Evolutionary conservation across 2,888 invertebrate species (phyloP), one percentile per base, ranked within the genome.

Genomic region (Euphydryas editha): DNA sequence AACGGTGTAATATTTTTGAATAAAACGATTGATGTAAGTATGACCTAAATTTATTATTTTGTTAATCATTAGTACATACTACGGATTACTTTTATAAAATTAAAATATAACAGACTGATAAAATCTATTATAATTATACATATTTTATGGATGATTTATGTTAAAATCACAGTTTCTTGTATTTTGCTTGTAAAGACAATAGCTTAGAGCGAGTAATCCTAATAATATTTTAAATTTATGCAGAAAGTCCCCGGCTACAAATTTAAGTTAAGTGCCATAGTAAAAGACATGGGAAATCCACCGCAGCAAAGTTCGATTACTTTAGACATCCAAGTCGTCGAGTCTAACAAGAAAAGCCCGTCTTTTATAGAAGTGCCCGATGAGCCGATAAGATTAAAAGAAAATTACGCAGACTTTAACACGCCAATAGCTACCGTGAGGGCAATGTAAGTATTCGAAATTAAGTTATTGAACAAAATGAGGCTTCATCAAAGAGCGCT

Each of bases 311-410:
- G 95, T 72, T 94, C 94, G 61, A 97, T 97, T 70, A 95, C 95
- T 81, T 94, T 99, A 70, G 95, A 96, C 75, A 97, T 99, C 73
- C 94, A 95, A 72, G 96, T 98, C 36, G 97, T 98, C 7, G 97
- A 96, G 79, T 97, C 96, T n/a, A 96, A 96, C 84, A 97, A 96
- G 91, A 97, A 96, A 86, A 96, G 96, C 72, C 98, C 97, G 42
- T 94, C 94, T 56, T 97, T 98, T 79, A 93, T 94, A 60, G 91
- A 93, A 72, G 93, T 93, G 71, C 94, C 94, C n/a, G 79, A 87
- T 67, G 92, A 94, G 63, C 94, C 95, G 70, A 95, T 95, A 69
- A 93, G 93, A 74, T 92, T 97, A 62, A 93, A 94, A 78, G 97
- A 98, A 88, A 96, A 96, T 86, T 95, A 95, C 75, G 94, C 92